These are phyloP conservation scores for Rhodinocichla rosea DNA, from an alignment of 2,113 vertebrate genomes.

Conservation along the genomic window DNA sequence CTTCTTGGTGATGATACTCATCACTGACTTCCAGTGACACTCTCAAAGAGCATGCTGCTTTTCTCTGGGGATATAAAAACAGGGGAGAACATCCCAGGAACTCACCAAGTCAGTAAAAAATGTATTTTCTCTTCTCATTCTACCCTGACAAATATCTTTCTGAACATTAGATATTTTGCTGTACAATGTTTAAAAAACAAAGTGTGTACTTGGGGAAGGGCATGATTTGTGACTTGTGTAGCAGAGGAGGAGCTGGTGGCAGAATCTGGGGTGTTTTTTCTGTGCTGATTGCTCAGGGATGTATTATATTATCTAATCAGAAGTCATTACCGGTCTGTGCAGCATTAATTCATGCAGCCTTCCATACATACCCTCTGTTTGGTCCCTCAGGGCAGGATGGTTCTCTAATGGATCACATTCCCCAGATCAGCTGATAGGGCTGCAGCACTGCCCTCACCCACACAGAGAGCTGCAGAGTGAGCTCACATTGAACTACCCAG, in stretches of 20 bases:
- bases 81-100: not conserved
- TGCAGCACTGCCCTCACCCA: not conserved
- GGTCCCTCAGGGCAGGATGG: not conserved
- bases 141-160: not conserved
- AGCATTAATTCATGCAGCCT: slow-evolving; percentile 4
- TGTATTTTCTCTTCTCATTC: not conserved
- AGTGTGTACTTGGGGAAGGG: not conserved
- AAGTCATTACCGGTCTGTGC: slow-evolving; percentile 27
- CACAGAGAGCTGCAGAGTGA: not conserved
- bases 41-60: not conserved
- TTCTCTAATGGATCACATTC: not conserved
- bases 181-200: not conserved
- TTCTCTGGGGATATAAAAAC: not conserved
- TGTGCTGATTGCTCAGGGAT: slow-evolving; percentile 1
- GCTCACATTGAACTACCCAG: not conserved
- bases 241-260: not conserved
- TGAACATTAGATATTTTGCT: not conserved
- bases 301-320: slow-evolving; percentile 19
- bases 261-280: slow-evolving; percentile 4
- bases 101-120: not conserved
- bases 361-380: not conserved
- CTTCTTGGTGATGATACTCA: not conserved
- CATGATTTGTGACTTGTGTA: not conserved
- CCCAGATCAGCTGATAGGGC: not conserved
- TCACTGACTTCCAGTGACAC: not conserved